Evolutionary conservation across 2,113 vertebrate genomes (phyloP).

Genomic region (Odontophorus gujanensis): DNA sequence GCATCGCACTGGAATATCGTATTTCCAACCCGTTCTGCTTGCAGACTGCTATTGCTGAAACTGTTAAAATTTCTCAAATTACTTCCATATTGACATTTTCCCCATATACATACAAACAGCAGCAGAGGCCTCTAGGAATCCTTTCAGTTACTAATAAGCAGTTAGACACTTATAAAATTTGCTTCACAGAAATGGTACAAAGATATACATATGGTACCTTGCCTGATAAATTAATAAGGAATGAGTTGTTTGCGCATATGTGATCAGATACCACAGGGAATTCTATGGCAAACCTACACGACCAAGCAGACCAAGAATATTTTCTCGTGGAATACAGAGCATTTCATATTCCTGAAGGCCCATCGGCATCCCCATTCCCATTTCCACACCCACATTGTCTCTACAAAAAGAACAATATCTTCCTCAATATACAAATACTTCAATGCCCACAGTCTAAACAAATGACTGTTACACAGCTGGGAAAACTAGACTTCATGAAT

Average conservation of each 20-base stretch:
- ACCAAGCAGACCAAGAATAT: neutral
- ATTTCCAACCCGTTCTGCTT: constrained; percentile 69
- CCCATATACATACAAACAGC: constrained; percentile 71
- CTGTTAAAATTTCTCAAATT: constrained; percentile 73
- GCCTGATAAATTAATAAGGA: constrained; percentile 19
- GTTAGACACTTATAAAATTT: constrained; percentile 62
- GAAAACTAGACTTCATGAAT: neutral
- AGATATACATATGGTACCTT: constrained; percentile 27
- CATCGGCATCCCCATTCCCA: neutral
- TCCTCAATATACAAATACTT: neutral
- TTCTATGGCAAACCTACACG: neutral
- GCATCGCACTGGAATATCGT: constrained; percentile 68
- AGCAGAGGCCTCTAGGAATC: constrained; percentile 63
- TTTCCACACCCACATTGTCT: neutral
- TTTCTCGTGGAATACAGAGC: neutral
- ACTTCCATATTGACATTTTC: constrained; percentile 74
- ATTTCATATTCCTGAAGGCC: neutral
- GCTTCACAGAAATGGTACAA: constrained; percentile 45
- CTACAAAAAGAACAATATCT: neutral
- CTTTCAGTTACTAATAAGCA: constrained; percentile 65
- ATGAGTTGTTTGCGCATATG: neutral
- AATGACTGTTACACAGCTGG: neutral
- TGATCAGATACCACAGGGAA: constrained; percentile 33
- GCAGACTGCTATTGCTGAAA: constrained; percentile 69
- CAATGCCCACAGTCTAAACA: neutral